These are phyloP conservation scores for Rotaria socialis DNA, from an alignment of 2,888 invertebrate genomes.

Conservation along the genomic window DNA sequence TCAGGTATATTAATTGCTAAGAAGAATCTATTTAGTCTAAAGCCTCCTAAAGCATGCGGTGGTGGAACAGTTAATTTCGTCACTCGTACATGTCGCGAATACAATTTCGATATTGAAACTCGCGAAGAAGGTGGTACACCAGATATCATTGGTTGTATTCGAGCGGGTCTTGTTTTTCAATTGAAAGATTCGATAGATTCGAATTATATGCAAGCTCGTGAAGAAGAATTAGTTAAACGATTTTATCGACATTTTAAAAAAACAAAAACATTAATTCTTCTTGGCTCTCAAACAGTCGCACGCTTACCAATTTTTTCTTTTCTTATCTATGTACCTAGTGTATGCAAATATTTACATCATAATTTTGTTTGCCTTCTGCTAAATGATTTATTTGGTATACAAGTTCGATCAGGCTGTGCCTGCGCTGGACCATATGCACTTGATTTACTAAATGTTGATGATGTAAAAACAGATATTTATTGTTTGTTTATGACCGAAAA, in stretches of 20 bases:
- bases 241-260: constrained; percentile 13
- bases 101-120: constrained; percentile 50
- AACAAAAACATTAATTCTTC: constrained; percentile 25
- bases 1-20: constrained; percentile 67
- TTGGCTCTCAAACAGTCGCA: constrained; percentile 34
- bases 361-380: constrained; percentile 50
- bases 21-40: constrained; percentile 63
- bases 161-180: constrained; percentile 51
- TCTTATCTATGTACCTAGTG: constrained; percentile 38
- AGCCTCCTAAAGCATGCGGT: constrained; percentile 61
- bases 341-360: constrained; percentile 49
- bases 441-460: constrained; percentile 33
- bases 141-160: constrained; percentile 52
- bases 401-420: constrained; percentile 51
- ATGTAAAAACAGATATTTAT: constrained; percentile 14
- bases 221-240: neutral
- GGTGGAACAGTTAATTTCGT: constrained; percentile 66
- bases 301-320: constrained; percentile 46
- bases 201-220: neutral
- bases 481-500: constrained; percentile 14
- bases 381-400: constrained; percentile 51
- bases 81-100: constrained; percentile 49
- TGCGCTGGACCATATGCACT: constrained; percentile 51
- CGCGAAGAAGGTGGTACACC: constrained; percentile 53
- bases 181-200: constrained; percentile 48